Conservation (phyloP, 2,113 vertebrate genomes). For the Peromyscus leucopus region DNA sequence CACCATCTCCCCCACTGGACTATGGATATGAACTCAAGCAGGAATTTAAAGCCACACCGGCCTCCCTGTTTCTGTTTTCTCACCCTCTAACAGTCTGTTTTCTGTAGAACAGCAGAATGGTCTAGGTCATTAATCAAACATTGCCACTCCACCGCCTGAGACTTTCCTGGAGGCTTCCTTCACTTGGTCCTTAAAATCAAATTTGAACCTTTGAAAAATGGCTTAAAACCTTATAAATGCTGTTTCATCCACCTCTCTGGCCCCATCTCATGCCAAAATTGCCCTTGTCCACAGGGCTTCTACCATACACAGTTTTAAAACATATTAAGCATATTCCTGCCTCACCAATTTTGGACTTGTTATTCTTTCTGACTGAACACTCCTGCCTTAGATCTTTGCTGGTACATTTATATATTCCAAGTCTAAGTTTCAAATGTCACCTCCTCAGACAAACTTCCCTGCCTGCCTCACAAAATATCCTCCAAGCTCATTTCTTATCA, state of each 20-base stretch:
- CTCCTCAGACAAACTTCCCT: not conserved
- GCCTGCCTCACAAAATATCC: not conserved
- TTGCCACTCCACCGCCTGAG: constrained; percentile 10
- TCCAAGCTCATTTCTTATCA: not conserved
- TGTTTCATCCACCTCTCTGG: not conserved
- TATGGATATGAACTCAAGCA: not conserved
- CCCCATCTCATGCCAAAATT: not conserved
- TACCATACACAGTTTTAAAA: not conserved
- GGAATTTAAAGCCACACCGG: not conserved
- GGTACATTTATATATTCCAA: not conserved
- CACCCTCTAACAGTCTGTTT: not conserved
- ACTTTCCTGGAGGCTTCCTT: constrained; percentile 15
- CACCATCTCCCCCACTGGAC: not conserved
- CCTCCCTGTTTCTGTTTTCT: not conserved
- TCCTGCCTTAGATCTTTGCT: not conserved
- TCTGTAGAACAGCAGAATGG: not conserved
- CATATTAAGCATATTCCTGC: not conserved
- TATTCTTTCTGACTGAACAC: not conserved
- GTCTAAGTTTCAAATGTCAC: not conserved
- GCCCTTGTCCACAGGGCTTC: not conserved
- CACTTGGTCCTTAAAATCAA: not conserved
- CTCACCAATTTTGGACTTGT: not conserved
- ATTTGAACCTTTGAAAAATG: not conserved
- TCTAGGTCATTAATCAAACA: constrained; percentile 46
- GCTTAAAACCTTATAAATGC: not conserved